phyloP scores from a whole-genome alignment of 1,140 invertebrate species.

The Phocides pigmalion region DNA sequence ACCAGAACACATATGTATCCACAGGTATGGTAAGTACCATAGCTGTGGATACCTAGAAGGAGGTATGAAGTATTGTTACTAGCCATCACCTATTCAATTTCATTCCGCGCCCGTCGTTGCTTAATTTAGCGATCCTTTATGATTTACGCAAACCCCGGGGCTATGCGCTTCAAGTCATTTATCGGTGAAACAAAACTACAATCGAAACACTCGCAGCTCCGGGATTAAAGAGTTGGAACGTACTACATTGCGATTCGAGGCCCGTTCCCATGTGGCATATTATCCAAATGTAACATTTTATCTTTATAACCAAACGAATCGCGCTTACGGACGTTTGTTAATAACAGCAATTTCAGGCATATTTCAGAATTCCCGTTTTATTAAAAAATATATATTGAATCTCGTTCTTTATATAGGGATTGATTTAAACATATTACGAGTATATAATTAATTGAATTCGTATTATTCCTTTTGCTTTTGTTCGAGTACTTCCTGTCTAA shows the following conservation, averaged over 20 bases:
- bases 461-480: neutral
- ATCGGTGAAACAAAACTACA: conserved; percentile 4
- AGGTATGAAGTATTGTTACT: too few relatives aligned
- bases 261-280: neutral
- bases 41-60: too few relatives aligned
- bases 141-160: too few relatives aligned
- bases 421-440: neutral
- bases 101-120: too few relatives aligned
- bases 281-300: conserved; percentile 1
- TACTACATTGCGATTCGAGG: neutral
- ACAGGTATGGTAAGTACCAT: too few relatives aligned
- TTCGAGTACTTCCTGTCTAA: neutral
- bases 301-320: neutral
- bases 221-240: conserved; percentile 4
- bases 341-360: neutral
- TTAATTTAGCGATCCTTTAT: too few relatives aligned
- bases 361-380: conserved; percentile 1
- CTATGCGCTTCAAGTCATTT: too few relatives aligned
- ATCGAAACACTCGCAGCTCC: neutral
- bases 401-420: neutral
- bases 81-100: too few relatives aligned
- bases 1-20: too few relatives aligned
- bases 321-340: neutral
- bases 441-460: neutral
- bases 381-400: neutral